Conservation (phyloP, 2,888 invertebrate genomes). For the Dyspetes luteomarginatus region DNA sequence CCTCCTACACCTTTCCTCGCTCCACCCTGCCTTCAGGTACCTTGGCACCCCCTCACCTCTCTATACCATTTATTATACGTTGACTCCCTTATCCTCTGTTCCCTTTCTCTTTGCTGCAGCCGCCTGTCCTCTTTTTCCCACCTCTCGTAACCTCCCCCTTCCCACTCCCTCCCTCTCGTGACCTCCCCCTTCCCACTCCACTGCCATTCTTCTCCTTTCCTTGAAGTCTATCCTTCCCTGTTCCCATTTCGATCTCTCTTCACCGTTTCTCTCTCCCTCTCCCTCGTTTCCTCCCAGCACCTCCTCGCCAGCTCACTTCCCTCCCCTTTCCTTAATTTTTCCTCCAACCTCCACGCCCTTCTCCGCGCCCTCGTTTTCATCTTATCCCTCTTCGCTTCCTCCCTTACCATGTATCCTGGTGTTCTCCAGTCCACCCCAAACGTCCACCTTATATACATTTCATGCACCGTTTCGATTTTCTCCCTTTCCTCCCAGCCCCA, state of each 20-base stretch:
- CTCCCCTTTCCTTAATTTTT: neutral
- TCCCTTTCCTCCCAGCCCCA: no score
- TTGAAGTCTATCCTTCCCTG: neutral
- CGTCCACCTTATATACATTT: no score
- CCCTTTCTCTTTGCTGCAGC: neutral
- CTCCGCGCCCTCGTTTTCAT: neutral
- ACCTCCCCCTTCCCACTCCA: neutral
- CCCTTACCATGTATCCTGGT: no score
- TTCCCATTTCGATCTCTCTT: neutral
- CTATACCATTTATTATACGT: constrained; percentile 3
- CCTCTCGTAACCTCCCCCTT: neutral
- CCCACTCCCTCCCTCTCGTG: neutral
- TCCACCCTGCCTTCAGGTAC: neutral
- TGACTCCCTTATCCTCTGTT: neutral
- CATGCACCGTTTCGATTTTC: no score
- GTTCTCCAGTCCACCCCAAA: no score
- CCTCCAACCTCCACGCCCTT: neutral
- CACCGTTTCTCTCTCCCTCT: neutral
- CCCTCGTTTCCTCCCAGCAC: neutral
- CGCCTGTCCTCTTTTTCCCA: neutral
- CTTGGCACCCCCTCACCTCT: neutral
- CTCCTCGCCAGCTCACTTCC: neutral
- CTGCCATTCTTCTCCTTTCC: neutral
- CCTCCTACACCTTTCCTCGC: neutral
- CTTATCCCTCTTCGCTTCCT: neutral